These are phyloP conservation scores for Brienomyrus brachyistius DNA, from an alignment of 2,113 vertebrate species.

Conservation along the genomic window DNA sequence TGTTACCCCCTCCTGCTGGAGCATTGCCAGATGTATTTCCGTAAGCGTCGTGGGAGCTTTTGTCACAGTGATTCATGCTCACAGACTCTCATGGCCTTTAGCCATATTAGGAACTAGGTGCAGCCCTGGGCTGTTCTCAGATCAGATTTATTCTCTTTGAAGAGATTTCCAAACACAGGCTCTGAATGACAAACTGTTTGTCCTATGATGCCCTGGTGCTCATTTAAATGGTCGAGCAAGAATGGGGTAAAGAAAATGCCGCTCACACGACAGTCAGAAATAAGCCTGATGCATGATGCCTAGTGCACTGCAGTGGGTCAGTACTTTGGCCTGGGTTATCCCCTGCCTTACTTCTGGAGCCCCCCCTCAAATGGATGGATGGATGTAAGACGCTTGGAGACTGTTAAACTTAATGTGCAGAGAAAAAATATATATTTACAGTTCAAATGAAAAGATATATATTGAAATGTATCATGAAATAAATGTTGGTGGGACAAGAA, in stretches of 20 bases:
- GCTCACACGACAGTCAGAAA: neutral
- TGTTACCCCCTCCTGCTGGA: too few species aligned
- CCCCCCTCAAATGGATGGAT: neutral
- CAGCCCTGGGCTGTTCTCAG: neutral
- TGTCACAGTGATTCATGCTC: neutral
- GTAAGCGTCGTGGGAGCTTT: neutral
- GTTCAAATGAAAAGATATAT: neutral
- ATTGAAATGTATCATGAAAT: neutral
- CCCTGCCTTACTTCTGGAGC: too few species aligned
- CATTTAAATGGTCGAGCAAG: neutral
- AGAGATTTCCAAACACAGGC: neutral
- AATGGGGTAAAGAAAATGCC: neutral
- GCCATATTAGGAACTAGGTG: neutral
- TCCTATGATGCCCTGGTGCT: neutral
- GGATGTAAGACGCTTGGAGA: neutral
- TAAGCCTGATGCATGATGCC: neutral
- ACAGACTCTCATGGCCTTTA: neutral
- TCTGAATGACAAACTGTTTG: neutral
- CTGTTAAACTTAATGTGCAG: neutral
- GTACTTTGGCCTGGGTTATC: too few species aligned
- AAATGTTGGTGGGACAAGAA: neutral
- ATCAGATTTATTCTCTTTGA: neutral
- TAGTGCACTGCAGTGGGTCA: neutral
- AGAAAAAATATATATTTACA: neutral
- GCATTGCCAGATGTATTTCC: neutral